These are phyloP conservation scores for Haliclystus octoradiatus DNA, from an alignment of 30 jellyfish, hydroid and myxozoan species.

Conservation along the genomic window DNA sequence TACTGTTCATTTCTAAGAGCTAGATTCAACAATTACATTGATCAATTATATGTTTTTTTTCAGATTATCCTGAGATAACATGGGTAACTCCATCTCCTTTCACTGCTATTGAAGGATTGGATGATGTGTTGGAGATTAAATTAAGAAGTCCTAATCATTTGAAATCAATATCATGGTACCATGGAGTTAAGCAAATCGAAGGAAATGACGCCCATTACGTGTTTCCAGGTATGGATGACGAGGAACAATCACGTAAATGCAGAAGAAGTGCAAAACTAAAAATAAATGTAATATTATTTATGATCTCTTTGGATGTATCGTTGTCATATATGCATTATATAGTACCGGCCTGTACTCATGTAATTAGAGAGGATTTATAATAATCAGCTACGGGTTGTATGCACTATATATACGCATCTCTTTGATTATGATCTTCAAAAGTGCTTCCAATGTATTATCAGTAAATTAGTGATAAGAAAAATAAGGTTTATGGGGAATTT, in stretches of 20 bases:
- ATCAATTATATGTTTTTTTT: background rate
- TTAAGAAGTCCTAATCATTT: constrained; percentile 7
- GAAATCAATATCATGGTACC: constrained; percentile 12
- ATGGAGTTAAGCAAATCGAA: constrained; percentile 4
- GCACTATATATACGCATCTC: too few species aligned
- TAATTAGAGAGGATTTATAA: too few species aligned
- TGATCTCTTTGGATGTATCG: too few species aligned
- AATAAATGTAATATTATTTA: too few species aligned
- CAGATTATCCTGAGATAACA: constrained; percentile 28
- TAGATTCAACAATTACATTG: background rate
- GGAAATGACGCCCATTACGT: background rate
- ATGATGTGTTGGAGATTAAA: constrained; percentile 21
- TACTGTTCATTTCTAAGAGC: too few species aligned
- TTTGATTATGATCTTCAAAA: background rate
- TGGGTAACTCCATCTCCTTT: constrained; percentile 37
- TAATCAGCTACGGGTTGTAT: too few species aligned
- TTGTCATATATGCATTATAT: too few species aligned
- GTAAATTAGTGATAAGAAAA: background rate
- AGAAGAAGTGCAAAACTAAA: too few species aligned
- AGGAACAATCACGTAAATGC: too few species aligned
- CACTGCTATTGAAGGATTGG: constrained; percentile 14
- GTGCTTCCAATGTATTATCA: background rate
- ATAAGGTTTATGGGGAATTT: too few species aligned
- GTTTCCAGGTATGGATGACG: background rate
- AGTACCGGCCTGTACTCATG: too few species aligned